Conservation (phyloP, 2,113 vertebrate genomes). For the Epinephelus cyanopodus region DNA sequence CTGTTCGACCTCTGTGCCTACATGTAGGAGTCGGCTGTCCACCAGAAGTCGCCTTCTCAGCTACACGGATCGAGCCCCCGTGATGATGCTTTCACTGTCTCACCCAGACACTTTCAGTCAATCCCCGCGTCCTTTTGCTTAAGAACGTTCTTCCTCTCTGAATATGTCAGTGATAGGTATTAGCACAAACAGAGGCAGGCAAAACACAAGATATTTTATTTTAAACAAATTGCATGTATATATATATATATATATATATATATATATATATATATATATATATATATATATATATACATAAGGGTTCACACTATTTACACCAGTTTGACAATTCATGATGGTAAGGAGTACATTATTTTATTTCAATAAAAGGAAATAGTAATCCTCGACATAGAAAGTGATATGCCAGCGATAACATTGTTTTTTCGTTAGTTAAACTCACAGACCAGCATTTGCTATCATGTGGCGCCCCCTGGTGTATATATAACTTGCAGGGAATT, state of each 20-base stretch:
- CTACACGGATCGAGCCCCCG: slow-evolving; percentile 1
- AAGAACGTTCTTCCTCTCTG: background rate
- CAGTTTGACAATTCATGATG: background rate
- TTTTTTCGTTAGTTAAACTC: too few species aligned
- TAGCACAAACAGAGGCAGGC: background rate
- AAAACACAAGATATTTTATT: background rate
- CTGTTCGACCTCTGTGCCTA: slow-evolving; percentile 59
- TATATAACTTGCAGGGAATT: background rate
- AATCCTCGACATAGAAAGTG: too few species aligned
- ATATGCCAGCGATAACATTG: too few species aligned
- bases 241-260: background rate
- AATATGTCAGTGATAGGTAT: background rate
- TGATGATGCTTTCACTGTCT: slow-evolving; percentile 56
- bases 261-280: too few species aligned
- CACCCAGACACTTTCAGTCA: background rate
- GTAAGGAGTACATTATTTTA: background rate
- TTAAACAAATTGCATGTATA: background rate
- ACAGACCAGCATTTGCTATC: too few species aligned
- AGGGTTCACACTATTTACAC: background rate
- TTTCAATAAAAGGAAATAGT: background rate
- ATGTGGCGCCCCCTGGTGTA: too few species aligned
- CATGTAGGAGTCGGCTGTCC: slow-evolving; percentile 43
- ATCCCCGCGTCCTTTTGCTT: background rate
- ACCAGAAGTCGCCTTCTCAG: slow-evolving; percentile 54
- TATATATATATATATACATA: background rate